These are phyloP conservation scores for Dinomys branickii DNA, from an alignment of 2,113 vertebrate species.

Conservation along the genomic window DNA sequence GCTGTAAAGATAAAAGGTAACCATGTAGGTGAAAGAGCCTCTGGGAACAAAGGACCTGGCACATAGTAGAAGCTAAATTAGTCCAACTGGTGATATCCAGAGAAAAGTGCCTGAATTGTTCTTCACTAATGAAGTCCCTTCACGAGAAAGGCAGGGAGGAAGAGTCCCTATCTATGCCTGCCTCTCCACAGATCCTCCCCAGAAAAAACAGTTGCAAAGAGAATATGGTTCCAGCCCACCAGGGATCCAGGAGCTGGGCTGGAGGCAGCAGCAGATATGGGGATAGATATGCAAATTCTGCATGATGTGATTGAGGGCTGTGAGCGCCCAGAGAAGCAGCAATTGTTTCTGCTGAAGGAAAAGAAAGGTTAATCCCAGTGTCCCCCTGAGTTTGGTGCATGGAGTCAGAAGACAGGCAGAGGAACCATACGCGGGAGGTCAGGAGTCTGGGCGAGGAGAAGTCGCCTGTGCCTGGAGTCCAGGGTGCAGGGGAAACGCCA, in stretches of 20 bases:
- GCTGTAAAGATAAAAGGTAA: background rate
- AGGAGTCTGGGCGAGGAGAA: background rate
- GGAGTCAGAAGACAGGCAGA: background rate
- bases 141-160: background rate
- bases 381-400: background rate
- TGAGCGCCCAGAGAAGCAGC: background rate
- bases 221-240: background rate
- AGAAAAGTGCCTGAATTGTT: background rate
- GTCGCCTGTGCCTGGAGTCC: background rate
- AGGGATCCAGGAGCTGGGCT: background rate
- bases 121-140: conserved; percentile 40
- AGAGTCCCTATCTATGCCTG: background rate
- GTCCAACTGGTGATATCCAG: background rate
- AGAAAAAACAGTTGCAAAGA: background rate
- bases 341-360: background rate
- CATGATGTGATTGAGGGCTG: background rate
- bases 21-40: background rate
- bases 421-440: background rate
- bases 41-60: background rate
- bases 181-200: background rate
- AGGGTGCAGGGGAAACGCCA: background rate
- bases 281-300: background rate
- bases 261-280: background rate
- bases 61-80: background rate
- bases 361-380: background rate